Conservation (phyloP, 2,888 invertebrate species). For the Diplazon laetatorius region DNA sequence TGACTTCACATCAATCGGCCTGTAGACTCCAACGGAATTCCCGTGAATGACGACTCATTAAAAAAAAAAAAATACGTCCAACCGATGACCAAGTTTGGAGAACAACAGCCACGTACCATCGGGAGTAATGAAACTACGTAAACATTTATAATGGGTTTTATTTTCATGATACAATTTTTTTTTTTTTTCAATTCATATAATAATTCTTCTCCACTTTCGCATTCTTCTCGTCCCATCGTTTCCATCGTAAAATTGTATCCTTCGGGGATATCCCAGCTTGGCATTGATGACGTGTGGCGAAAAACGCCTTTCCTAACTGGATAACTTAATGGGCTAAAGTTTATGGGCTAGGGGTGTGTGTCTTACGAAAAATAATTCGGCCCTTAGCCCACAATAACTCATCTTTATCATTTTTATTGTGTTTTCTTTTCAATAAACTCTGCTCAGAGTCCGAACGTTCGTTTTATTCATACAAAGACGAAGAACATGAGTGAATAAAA, state of each 20-base stretch:
- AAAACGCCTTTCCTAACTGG: not conserved
- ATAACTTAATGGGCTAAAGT: too few relatives aligned
- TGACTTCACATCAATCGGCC: too few relatives aligned
- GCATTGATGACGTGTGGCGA: not conserved
- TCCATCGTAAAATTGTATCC: not conserved
- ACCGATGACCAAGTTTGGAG: not conserved
- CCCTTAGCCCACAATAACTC: not conserved
- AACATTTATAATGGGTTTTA: slow-evolving; percentile 60
- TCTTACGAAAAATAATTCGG: not conserved
- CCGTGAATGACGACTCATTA: too few relatives aligned
- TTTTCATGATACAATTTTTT: slow-evolving; percentile 59
- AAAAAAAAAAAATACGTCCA: too few relatives aligned
- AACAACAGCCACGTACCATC: not conserved
- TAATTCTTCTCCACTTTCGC: not conserved
- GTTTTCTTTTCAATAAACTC: not conserved
- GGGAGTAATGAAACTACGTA: slow-evolving; percentile 54
- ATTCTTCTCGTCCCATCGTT: not conserved
- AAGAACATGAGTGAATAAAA: slow-evolving; percentile 6
- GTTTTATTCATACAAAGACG: slow-evolving; percentile 8
- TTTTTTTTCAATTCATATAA: not conserved
- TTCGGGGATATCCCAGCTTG: not conserved
- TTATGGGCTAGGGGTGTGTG: too few relatives aligned
- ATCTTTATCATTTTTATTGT: too few relatives aligned
- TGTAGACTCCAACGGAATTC: too few relatives aligned
- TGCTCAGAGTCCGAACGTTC: not conserved